Base-by-base conservation (phyloP, 2,113 vertebrate species). In the Megaceryle torquata region DNA sequence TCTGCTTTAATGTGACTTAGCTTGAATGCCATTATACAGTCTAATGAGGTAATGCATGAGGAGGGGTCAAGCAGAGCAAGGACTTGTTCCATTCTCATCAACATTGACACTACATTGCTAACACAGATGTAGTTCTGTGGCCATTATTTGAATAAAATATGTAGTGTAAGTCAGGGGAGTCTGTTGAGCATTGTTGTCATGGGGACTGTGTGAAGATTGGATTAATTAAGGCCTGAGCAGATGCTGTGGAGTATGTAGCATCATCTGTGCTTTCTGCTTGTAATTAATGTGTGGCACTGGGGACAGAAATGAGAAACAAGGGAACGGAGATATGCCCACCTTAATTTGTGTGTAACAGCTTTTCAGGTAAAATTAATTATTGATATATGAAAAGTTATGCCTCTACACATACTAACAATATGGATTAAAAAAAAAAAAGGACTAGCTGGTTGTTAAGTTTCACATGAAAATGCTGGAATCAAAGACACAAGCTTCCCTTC, bases 181-280 rank as follows among this genome's bases (percentile, higher is more conserved):
- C 88, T 97, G 93, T 79, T 95, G 93, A 97, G 88, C 65, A 86
- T 57, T 0, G 97, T 98, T 98, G 95, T 97, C 91, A 97, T 98
- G 94, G 97, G 85, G 64, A 98, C 82, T 0, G 5, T 1, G 1
- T 44, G 90, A 96, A 75, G 80, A 81, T 82, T 98, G 96, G 92
- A 97, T 97, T 98, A 98, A 98, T 98, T 98, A 98, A 97, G 91
- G 68, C 59, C 81, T 33, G 68, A 97, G 84, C 97, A 97, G 97
- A 97, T 97, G 98, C 94, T 96, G 70, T 91, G 91, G 91, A 97
- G 89, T 95, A 74, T 94, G 91, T 89, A 80, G 76, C 95, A 81
- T 75, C 65, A 84, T 92, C 97, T 97, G 79, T 87, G 54, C 76
- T 94, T 97, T 96, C 97, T 97, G 79, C 75, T 96, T 95, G 83